A percentile compares a stretch with the other conserved stretches of the same genome.
Evolutionary conservation across 2,113 vertebrate species (phyloP).

Genomic region (Catharus bicknelli): DNA sequence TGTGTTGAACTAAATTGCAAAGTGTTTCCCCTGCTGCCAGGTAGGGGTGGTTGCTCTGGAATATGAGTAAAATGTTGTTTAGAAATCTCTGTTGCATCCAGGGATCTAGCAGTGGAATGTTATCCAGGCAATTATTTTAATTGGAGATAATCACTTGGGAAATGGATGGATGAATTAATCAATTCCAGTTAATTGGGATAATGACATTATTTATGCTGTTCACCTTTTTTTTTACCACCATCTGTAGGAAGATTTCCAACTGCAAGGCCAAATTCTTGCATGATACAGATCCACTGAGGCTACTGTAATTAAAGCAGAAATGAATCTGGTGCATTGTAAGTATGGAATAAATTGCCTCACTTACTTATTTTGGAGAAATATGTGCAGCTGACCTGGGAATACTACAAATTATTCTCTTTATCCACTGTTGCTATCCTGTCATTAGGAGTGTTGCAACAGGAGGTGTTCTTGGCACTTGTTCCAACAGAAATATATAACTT

Average conservation of each 20-base stretch:
- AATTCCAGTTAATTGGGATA: conserved; percentile 50
- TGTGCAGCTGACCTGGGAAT: conserved; percentile 47
- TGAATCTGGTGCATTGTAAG: not conserved
- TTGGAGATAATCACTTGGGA: conserved; percentile 41
- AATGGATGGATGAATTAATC: conserved; percentile 49
- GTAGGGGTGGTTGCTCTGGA: not conserved
- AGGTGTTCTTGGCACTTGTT: conserved; percentile 52
- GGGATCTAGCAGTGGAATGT: not conserved
- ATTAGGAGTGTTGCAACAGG: conserved; percentile 44
- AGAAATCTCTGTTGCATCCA: not conserved
- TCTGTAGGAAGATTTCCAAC: conserved; percentile 32
- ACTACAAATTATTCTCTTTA: conserved; percentile 45
- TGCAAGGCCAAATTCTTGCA: conserved; percentile 2
- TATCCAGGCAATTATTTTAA: conserved; percentile 48
- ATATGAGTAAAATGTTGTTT: not conserved
- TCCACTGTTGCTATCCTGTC: conserved; percentile 32
- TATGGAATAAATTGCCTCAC: conserved; percentile 25
- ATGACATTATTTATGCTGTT: conserved; percentile 45
- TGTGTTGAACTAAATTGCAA: not conserved
- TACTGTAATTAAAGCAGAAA: not conserved
- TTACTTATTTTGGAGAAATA: conserved; percentile 41
- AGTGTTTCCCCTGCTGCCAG: not conserved
- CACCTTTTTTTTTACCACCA: not conserved
- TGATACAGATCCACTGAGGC: not conserved
- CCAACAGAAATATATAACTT: conserved; percentile 44